Evolutionary conservation across 2,888 invertebrate species (phyloP).

Genomic region (Bombyx huttoni): DNA sequence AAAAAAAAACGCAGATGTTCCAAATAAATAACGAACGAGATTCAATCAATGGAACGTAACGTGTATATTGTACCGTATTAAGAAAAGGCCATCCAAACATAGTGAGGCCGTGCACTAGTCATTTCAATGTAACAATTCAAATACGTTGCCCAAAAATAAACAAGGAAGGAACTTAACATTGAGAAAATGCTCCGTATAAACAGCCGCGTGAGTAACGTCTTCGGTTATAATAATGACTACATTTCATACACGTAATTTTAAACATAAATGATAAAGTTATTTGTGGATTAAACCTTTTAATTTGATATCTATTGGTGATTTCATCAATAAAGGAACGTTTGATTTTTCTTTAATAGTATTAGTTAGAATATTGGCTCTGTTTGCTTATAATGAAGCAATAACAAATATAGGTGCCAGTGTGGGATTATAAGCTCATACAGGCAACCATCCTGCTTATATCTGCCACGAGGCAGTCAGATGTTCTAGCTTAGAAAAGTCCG

Average conservation of each 20-base stretch:
- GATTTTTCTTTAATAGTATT: no score
- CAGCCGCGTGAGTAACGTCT: neutral
- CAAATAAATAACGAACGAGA: neutral
- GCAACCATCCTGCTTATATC: no score
- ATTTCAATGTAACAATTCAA: neutral
- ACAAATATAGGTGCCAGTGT: no score
- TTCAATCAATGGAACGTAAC: neutral
- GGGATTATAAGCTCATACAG: no score
- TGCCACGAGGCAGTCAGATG: no score
- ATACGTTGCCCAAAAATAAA: neutral
- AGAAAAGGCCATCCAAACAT: neutral
- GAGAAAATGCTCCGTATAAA: neutral
- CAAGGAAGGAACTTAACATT: slow-evolving; percentile 6
- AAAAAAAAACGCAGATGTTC: neutral
- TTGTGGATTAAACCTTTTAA: no score
- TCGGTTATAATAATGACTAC: neutral
- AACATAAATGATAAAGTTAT: no score
- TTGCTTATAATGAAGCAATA: no score
- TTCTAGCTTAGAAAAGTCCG: no score
- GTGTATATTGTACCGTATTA: neutral
- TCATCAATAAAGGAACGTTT: no score
- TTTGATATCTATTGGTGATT: no score
- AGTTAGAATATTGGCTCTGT: no score
- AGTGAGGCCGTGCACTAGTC: neutral
- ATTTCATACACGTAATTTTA: neutral